Conservation (phyloP, 2,888 invertebrate species). For the Strigamia crassipes region DNA sequence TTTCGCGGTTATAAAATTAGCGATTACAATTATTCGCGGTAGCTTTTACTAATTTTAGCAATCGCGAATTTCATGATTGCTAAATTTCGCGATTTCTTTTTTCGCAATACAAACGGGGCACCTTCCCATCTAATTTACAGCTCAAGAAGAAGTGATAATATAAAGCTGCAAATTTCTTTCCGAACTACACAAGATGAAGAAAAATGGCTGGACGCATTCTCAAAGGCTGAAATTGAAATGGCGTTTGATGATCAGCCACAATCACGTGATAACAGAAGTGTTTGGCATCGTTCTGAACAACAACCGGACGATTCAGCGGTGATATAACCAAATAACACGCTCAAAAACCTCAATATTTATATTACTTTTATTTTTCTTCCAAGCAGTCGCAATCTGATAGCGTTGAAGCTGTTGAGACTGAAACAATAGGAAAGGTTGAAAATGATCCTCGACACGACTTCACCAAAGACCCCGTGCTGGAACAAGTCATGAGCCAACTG, state of each 20-base stretch:
- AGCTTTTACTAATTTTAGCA: too few species aligned
- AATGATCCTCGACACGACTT: neutral
- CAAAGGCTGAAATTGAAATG: neutral
- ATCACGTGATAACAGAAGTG: neutral
- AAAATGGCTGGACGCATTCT: neutral
- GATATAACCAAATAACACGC: too few species aligned
- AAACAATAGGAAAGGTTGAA: neutral
- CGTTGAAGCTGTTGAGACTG: neutral
- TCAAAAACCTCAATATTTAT: too few species aligned
- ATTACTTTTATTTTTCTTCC: too few species aligned
- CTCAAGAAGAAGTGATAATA: neutral
- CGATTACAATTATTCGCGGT: too few species aligned
- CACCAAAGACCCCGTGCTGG: neutral
- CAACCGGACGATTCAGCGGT: too few species aligned
- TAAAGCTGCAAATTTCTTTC: neutral
- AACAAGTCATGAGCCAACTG: neutral
- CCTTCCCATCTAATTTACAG: slow-evolving; percentile 4
- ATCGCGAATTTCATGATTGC: too few species aligned
- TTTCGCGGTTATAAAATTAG: too few species aligned
- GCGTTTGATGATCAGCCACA: neutral
- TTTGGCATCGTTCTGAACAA: too few species aligned
- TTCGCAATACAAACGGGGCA: too few species aligned
- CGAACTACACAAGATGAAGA: neutral
- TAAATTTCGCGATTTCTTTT: too few species aligned
- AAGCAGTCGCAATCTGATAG: too few species aligned